Evolutionary conservation across 1,140 invertebrate species (phyloP), one percentile per base, ranked within the genome.

Genomic region (Macrotrachela quadricornifera): DNA sequence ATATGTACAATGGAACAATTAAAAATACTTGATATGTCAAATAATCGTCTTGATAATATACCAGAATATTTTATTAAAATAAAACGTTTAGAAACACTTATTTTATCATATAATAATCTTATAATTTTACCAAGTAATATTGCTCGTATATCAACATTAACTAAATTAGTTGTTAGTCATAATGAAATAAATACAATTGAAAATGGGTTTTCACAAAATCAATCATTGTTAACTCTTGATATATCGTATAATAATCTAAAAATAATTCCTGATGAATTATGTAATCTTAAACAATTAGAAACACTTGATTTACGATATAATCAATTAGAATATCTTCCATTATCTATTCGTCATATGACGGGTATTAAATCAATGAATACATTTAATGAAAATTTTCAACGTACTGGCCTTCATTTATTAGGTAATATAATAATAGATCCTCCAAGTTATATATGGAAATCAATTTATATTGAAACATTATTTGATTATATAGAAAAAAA

Each of bases 181-280:
- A 53, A 53, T 37, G 15, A 21, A 14, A 15, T 53, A n/a, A 42
- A 46, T 36, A 40, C 2, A 4, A 14, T 53, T 14, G n/a, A 16
- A 15, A 21, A 37, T 21, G 41, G 39, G 9, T n/a, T 53, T n/a
- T 39, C 51, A 13, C 13, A 10, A 6, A 14, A 16, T 14, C 14
- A 48, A 42, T 51, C 58, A 45, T 60, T 70, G 12, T 54, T 56
- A n/a, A 50, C 61, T 10, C 51, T 70, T 10, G 63, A 69, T 55
- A 51, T 70, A 51, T 67, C 65, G 15, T 54, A 63, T 39, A 70
- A 70, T 48, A 54, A 62, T 38, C 53, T 70, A 11, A 56, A 21
- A 2, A 50, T 48, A 10, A 45, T 70, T 15, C 61, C 63, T 10
- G 59, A 62, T 14, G 60, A 61, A 21, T 57, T 70, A 18, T 61